Evolutionary conservation across 2,113 vertebrate genomes (phyloP), one percentile per base, ranked within the genome.

Genomic region (Pteronura brasiliensis): DNA sequence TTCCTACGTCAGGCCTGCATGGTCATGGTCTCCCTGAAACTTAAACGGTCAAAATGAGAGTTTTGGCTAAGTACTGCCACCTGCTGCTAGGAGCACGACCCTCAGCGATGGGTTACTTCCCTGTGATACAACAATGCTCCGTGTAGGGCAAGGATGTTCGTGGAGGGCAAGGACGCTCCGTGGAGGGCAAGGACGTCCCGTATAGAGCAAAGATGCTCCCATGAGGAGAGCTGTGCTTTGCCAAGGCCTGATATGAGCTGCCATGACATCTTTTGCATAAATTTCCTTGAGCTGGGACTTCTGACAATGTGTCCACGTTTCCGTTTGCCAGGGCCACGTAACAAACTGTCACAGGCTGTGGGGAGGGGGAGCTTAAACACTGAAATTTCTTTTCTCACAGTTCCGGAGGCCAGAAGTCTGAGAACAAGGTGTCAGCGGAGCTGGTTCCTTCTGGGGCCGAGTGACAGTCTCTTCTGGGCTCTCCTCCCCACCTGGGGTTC

Each of bases 221-320:
- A 3, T 3, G 13, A n/a, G 49, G 34, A 63, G 52, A 42, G 34
- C 61, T 13, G 6, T 18, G 44, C 61, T 6, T 6, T 18, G 23
- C 18, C 11, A 31, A 12, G 3, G 4, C 36, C 76, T 42, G 9
- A 4, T 9, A 6, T 0, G 0, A 23, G 31, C 31, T 34, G 29
- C 44, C 14, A 9, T 2, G 55, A 3, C 15, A 29, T 17, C 49
- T 57, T 31, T 1, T 18, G 36, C n/a, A 4, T 1, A 3, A 23
- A 27, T 34, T 1, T 10, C 44, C 72, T 20, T 17, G 17, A 34
- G 5, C 4, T 14, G 27, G 55, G 44, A 18, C 17, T 77, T 47
- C 34, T 17, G 36, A n/a, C 55, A 0, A 0, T 0, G 0, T 1
- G 23, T 29, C 31, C 4, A 1, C 2, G 31, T 1, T 0, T n/a